These are phyloP conservation scores for Drosophila funebris DNA, from an alignment of 1,140 invertebrate species.

Conservation along the genomic window DNA sequence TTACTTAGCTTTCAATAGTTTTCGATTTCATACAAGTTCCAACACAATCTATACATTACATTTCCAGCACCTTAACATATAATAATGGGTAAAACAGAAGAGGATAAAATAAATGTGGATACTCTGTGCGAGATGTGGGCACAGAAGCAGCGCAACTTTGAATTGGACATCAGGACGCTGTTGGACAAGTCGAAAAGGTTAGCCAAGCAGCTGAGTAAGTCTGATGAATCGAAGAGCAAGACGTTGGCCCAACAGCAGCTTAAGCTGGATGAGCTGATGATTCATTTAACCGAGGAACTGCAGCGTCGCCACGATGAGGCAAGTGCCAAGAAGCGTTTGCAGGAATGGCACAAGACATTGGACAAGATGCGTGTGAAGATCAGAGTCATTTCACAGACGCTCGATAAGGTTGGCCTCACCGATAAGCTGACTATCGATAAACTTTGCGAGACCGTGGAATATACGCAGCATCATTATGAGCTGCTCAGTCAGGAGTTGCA, in stretches of 20 bases:
- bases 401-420: background rate
- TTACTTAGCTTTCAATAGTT: conserved; percentile 1
- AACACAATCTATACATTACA: conserved; percentile 17
- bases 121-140: background rate
- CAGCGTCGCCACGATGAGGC: conserved; percentile 14
- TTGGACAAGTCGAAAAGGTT: conserved; percentile 15
- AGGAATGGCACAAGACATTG: conserved; percentile 16
- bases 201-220: background rate
- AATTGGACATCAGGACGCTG: conserved; percentile 3
- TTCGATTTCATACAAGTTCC: background rate
- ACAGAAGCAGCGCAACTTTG: conserved; percentile 7
- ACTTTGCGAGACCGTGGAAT: background rate
- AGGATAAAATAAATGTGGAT: background rate
- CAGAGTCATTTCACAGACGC: background rate
- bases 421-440: conserved; percentile 9
- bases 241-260: background rate
- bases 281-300: conserved; percentile 26
- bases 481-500: conserved; percentile 11
- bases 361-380: conserved; percentile 28
- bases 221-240: background rate
- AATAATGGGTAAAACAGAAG: conserved; percentile 3
- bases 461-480: conserved; percentile 8
- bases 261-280: conserved; percentile 23
- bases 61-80: background rate
- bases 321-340: conserved; percentile 7